phyloP scores from a whole-genome alignment of 23 tunicate species.

The Pegea sp. region DNA sequence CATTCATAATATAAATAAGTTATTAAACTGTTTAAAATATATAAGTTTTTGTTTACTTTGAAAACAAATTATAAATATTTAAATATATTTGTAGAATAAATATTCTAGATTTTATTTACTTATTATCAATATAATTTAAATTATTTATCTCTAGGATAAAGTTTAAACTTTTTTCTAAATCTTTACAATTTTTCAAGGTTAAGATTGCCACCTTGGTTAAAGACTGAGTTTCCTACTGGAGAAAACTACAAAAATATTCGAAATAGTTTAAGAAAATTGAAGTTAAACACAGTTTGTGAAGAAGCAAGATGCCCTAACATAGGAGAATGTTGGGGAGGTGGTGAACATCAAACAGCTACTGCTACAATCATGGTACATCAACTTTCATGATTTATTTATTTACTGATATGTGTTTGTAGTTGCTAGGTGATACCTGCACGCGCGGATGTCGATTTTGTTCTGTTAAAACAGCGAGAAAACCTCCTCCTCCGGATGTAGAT shows the following conservation, averaged over 20 bases:
- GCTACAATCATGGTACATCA: conserved; percentile 73
- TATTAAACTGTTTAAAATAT: too few relatives aligned
- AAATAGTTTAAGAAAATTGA: conserved; percentile 32
- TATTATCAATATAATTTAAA: too few relatives aligned
- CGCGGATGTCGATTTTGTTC: conserved; percentile 97
- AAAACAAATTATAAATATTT: too few relatives aligned
- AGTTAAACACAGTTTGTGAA: conserved; percentile 30
- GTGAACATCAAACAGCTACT: conserved; percentile 79
- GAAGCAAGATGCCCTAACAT: conserved; percentile 96
- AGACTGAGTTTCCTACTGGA: conserved; percentile 48
- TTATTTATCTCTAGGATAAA: too few relatives aligned
- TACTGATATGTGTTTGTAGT: conserved; percentile 6
- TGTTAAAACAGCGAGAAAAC: conserved; percentile 72
- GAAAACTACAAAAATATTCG: conserved; percentile 56
- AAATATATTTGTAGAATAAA: too few relatives aligned
- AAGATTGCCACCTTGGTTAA: conserved; percentile 74
- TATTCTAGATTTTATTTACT: too few relatives aligned
- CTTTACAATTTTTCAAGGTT: conserved; percentile 27
- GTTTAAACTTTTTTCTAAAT: too few relatives aligned
- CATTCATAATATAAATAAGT: too few relatives aligned
- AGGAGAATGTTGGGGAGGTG: conserved; percentile 99
- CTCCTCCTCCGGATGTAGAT: conserved; percentile 71
- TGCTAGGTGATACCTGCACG: conserved; percentile 96
- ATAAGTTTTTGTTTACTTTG: too few relatives aligned
- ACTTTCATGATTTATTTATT: neutral